These are phyloP conservation scores for Ernsta delagoae DNA, from an alignment of 2,888 invertebrate genomes.

Conservation along the genomic window DNA sequence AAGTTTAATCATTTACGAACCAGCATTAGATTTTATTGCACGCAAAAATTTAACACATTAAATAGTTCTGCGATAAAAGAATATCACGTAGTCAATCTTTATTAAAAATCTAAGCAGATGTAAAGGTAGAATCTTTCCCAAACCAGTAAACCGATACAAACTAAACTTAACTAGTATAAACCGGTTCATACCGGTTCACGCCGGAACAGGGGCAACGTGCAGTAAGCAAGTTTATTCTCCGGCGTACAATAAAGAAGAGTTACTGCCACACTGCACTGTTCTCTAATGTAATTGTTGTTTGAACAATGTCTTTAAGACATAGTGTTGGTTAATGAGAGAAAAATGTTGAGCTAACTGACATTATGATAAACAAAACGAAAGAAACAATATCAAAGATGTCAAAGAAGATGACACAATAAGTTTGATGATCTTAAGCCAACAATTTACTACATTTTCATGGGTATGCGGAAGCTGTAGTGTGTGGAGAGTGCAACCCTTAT, in stretches of 20 bases:
- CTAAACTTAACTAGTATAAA: constrained; percentile 3
- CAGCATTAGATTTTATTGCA: too few relatives aligned
- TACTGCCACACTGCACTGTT: background rate
- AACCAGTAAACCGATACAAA: background rate
- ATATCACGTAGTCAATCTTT: too few relatives aligned
- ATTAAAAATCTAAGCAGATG: too few relatives aligned
- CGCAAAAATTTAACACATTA: too few relatives aligned
- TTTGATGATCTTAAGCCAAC: too few relatives aligned
- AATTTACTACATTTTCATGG: too few relatives aligned
- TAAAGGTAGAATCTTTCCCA: background rate
- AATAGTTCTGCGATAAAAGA: too few relatives aligned
- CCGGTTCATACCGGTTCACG: constrained; percentile 11
- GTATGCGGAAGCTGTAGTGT: too few relatives aligned
- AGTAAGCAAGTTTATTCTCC: constrained; percentile 6
- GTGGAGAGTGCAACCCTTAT: too few relatives aligned
- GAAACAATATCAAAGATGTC: background rate
- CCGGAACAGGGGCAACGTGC: constrained; percentile 8
- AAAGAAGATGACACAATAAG: too few relatives aligned
- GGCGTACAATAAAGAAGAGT: background rate
- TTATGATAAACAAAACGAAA: background rate
- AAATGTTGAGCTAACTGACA: background rate
- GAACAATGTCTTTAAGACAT: background rate
- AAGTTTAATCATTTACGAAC: too few relatives aligned
- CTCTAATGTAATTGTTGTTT: background rate
- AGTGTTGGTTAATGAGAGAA: background rate